phyloP scores from a whole-genome alignment of 1,140 invertebrate species.

The Pissodes strobi region DNA sequence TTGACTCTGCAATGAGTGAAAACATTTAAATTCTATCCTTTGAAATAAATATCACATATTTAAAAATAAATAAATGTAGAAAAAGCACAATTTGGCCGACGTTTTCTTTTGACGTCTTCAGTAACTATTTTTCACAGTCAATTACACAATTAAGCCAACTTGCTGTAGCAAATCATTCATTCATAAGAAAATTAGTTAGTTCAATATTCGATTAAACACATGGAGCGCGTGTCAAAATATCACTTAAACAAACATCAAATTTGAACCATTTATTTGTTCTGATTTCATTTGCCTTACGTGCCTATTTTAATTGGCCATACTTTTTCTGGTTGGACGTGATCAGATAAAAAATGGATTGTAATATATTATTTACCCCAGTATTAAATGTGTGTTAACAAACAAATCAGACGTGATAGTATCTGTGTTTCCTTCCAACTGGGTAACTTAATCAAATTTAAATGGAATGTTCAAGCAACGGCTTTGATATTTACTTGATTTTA shows the following conservation, averaged over 20 bases:
- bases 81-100: no score
- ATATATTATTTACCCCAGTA: conserved; percentile 33
- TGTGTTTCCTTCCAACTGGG: conserved; percentile 27
- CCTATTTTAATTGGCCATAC: conserved; percentile 18
- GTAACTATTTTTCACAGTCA: no score
- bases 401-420: conserved; percentile 31
- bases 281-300: conserved; percentile 18
- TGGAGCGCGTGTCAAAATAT: conserved; percentile 12
- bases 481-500: conserved; percentile 18
- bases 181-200: not conserved
- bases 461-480: conserved; percentile 1
- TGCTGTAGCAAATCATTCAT: not conserved
- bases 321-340: conserved; percentile 14
- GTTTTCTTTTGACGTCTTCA: no score
- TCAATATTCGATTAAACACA: not conserved
- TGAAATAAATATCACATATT: no score
- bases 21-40: no score
- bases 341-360: conserved; percentile 34
- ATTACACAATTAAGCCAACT: no score
- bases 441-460: conserved; percentile 37
- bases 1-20: no score
- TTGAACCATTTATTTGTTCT: conserved; percentile 6
- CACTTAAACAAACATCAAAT: conserved; percentile 13
- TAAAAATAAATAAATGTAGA: no score
- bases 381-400: conserved; percentile 37